These are phyloP conservation scores for Asbolus verrucosus DNA, from an alignment of 1,140 invertebrate species.

Conservation along the genomic window DNA sequence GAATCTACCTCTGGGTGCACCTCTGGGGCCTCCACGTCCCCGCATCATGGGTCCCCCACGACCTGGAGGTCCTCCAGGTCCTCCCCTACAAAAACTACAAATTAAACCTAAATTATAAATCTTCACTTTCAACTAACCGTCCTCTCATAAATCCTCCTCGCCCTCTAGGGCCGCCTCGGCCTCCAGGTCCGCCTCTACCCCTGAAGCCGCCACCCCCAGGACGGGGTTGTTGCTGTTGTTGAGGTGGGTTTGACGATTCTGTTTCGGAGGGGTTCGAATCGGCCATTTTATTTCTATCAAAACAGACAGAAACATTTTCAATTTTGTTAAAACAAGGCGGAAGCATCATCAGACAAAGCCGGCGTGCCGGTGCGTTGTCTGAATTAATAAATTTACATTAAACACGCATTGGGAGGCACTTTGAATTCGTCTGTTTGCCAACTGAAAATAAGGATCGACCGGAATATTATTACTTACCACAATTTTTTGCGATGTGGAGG, in stretches of 20 bases:
- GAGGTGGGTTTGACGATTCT: conserved; percentile 14
- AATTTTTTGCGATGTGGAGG: neutral
- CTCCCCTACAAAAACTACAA: conserved; percentile 45
- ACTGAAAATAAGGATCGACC: neutral
- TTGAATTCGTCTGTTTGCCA: too few relatives aligned
- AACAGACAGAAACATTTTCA: neutral
- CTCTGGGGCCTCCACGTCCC: conserved; percentile 52
- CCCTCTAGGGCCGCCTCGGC: conserved; percentile 48
- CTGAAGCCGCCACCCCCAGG: conserved; percentile 34
- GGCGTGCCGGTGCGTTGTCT: neutral
- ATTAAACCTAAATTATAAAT: conserved; percentile 7
- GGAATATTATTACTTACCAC: neutral
- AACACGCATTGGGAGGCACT: too few relatives aligned
- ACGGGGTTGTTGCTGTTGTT: conserved; percentile 28
- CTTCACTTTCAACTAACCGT: neutral
- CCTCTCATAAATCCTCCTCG: conserved; percentile 50
- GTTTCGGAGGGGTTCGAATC: neutral
- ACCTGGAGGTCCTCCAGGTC: conserved; percentile 47
- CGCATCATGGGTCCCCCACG: conserved; percentile 54
- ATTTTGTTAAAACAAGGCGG: neutral
- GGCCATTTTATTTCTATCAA: conserved; percentile 15
- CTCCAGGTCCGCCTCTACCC: conserved; percentile 44
- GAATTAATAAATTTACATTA: too few relatives aligned
- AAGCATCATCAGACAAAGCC: neutral
- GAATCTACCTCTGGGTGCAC: conserved; percentile 50